Conservation (phyloP, 92 coral and sea anemone genomes). For the Actinostola sp. region DNA sequence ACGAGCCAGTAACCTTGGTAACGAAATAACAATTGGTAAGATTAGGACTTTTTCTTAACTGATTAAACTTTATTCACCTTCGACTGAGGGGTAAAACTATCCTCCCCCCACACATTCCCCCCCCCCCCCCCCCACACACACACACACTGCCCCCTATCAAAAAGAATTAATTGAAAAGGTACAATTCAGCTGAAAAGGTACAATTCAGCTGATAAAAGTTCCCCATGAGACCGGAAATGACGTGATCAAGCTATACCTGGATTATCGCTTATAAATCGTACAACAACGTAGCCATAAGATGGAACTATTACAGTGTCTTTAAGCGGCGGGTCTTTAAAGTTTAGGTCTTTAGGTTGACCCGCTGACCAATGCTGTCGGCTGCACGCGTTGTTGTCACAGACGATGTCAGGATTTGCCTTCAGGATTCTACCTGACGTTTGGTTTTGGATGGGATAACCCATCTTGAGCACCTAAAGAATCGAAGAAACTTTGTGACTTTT, state of each 20-base stretch:
- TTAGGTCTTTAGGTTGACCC: constrained; percentile 29
- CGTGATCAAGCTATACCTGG: constrained; percentile 36
- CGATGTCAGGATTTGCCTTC: constrained; percentile 45
- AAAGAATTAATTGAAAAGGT: too few species aligned
- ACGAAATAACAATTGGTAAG: too few species aligned
- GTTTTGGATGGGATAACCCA: constrained; percentile 60
- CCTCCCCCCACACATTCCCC: too few species aligned
- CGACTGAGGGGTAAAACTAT: too few species aligned
- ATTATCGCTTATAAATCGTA: constrained; percentile 61
- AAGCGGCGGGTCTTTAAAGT: constrained; percentile 51
- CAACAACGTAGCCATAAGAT: constrained; percentile 72
- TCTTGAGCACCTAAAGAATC: constrained; percentile 38
- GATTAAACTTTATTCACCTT: too few species aligned
- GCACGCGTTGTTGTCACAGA: constrained; percentile 54
- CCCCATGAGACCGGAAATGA: too few species aligned
- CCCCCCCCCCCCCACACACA: too few species aligned
- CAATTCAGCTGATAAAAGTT: too few species aligned
- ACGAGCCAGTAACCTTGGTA: constrained; percentile 69
- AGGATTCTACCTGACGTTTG: constrained; percentile 38
- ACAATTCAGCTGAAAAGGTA: too few species aligned
- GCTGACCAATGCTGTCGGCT: constrained; percentile 53
- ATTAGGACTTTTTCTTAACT: too few species aligned
- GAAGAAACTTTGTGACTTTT: too few species aligned
- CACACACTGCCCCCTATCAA: too few species aligned
- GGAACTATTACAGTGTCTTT: constrained; percentile 75